Evolutionary conservation across 2,888 invertebrate genomes (phyloP).

Genomic region (Dendrolimus pini): DNA sequence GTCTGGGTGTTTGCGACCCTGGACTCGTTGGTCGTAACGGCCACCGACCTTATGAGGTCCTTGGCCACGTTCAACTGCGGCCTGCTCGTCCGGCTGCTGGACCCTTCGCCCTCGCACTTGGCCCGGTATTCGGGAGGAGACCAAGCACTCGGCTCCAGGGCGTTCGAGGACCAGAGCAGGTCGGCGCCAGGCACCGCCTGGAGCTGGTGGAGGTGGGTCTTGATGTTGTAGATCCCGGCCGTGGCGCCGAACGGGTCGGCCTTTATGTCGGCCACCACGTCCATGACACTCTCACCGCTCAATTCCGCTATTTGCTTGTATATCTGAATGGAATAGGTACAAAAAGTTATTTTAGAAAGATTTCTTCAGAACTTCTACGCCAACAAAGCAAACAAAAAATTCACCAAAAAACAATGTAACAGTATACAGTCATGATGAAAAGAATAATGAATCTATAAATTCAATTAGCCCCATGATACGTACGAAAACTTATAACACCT

Average conservation of each 20-base stretch:
- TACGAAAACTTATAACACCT: too few species aligned
- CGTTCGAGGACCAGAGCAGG: conserved; percentile 44
- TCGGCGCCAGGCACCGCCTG: conserved; percentile 36
- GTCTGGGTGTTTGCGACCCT: conserved; percentile 3
- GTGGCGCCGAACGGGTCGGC: conserved; percentile 74
- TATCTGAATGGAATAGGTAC: conserved; percentile 35
- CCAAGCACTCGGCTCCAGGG: conserved; percentile 35
- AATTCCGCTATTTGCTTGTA: conserved; percentile 69
- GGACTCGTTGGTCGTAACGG: not conserved
- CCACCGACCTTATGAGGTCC: not conserved
- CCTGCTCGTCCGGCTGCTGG: not conserved
- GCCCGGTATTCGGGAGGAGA: conserved; percentile 45
- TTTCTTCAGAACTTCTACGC: too few species aligned
- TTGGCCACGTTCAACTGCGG: not conserved
- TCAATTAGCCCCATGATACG: too few species aligned
- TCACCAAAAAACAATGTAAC: too few species aligned
- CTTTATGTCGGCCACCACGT: conserved; percentile 65
- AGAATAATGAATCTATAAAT: too few species aligned
- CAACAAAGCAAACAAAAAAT: too few species aligned
- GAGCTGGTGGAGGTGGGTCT: conserved; percentile 51
- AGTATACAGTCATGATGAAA: too few species aligned
- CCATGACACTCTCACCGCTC: conserved; percentile 49
- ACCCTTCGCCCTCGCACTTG: conserved; percentile 5
- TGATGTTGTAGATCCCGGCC: conserved; percentile 80
- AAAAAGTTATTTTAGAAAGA: not conserved